Percentiles rank a stretch among this genome's conserved stretches.
Evolutionary conservation across 1,140 invertebrate species (phyloP).

Genomic region (Anastatus disparis): DNA sequence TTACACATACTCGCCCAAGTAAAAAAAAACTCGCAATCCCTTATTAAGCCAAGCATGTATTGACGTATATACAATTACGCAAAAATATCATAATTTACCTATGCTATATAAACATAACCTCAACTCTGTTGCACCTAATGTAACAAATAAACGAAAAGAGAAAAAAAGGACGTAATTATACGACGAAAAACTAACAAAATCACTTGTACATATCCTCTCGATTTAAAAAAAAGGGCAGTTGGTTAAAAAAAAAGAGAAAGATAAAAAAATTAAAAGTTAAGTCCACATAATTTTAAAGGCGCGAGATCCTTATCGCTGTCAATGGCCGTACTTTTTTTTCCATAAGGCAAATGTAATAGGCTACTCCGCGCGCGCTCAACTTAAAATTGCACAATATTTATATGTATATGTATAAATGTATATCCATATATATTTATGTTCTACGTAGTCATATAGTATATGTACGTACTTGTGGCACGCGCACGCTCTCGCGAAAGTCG

Average conservation of each 20-base stretch:
- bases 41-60: constrained; percentile 20
- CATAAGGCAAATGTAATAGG: constrained; percentile 36
- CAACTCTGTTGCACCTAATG: not conserved
- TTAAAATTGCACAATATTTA: constrained; percentile 31
- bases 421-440: not conserved
- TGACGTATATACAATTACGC: constrained; percentile 22
- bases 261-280: not conserved
- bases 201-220: too few species aligned
- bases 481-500: constrained; percentile 26
- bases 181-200: too few species aligned
- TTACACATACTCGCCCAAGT: not conserved
- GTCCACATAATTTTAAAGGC: too few species aligned
- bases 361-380: not conserved
- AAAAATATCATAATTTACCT: constrained; percentile 31
- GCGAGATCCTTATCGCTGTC: constrained; percentile 42
- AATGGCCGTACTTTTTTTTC: constrained; percentile 40
- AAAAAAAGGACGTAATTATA: too few species aligned
- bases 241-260: too few species aligned
- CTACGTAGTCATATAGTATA: not conserved
- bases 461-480: not conserved
- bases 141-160: not conserved
- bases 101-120: not conserved
- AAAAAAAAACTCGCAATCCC: not conserved
- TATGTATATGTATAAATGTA: not conserved
- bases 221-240: too few species aligned